Conservation (phyloP, 2,797 vertebrate genomes). For the Micromesistius poutassou region DNA sequence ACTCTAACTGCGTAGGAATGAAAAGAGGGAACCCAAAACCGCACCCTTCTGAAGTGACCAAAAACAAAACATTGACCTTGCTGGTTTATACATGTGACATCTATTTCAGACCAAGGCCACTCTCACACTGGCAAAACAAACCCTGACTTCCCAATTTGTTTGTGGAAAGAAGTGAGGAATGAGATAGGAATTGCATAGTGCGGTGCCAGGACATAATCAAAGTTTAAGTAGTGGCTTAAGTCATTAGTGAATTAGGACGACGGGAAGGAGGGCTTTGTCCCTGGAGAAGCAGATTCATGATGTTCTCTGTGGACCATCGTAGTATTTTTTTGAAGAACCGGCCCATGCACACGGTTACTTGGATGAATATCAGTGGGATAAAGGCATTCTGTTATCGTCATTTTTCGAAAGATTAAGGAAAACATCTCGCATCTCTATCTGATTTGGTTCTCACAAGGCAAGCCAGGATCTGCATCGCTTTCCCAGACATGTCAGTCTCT, state of each 20-base stretch:
- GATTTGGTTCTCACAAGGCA: conserved; percentile 81
- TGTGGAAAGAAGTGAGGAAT: conserved; percentile 53
- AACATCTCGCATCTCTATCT: conserved; percentile 41
- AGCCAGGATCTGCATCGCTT: conserved; percentile 79
- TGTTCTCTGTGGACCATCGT: too few species aligned
- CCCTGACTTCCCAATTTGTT: conserved; percentile 54
- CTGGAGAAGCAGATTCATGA: too few species aligned
- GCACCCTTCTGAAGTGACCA: neutral
- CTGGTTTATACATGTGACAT: conserved; percentile 32
- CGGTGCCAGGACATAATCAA: conserved; percentile 50
- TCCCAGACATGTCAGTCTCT: conserved; percentile 78
- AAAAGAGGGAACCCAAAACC: conserved; percentile 68
- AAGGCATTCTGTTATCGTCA: too few species aligned
- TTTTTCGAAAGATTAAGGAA: too few species aligned
- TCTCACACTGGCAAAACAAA: conserved; percentile 54
- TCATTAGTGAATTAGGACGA: conserved; percentile 30
- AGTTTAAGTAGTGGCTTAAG: conserved; percentile 38
- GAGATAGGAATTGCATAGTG: conserved; percentile 45
- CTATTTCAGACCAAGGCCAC: conserved; percentile 47
- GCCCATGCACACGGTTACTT: too few species aligned
- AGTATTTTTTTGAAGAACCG: too few species aligned
- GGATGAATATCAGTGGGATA: too few species aligned
- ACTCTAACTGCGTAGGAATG: conserved; percentile 75
- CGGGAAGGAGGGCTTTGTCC: conserved; percentile 30
- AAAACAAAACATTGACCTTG: conserved; percentile 20